Evolutionary conservation across 2,113 vertebrate species (phyloP), one percentile per base, ranked within the genome.

Genomic region (Trichomycterus rosablanca): DNA sequence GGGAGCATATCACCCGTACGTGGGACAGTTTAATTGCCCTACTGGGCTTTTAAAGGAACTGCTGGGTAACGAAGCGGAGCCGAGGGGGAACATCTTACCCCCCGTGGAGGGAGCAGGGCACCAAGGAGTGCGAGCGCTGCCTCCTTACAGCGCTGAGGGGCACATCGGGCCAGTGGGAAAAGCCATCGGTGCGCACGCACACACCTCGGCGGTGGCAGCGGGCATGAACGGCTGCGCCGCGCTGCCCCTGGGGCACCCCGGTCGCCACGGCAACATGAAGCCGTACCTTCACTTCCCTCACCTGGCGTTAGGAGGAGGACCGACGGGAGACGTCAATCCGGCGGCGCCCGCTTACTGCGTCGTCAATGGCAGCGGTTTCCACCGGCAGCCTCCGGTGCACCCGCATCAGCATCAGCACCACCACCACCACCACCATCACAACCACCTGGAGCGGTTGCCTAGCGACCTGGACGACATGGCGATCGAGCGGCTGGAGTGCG

Each of bases 401-500:
- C 68, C 37, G 18, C 73, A 66, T 40, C 62, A 45, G 9, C 75
- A 73, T 16, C 59, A 70, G 24, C 74, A 76, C 35, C 90, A 58
- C 16, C 58, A 57, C 8, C 68, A 44, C 23, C 73, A 66, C 35
- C 62, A 45, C 15, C 72, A 73, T 20, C 59, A 70, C 30, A 75
- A 76, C 35, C 90, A 92, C 77, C 93, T 92, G 74, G 96, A 98
- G 79, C 89, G 89, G 79, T 90, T 98, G 71, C 96, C 96, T 11
- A 98, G 96, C 67, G 96, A 98, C 87, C 89, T 99, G 84, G 95
- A 99, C 19, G 94, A 91, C 79, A 86, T 99, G 91, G 87, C 92
- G 39, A 89, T 98, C n/a, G 95, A 99, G 78, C 88, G 88, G 73
- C 85, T 98, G 76, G 96, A 98, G 77, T 97, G 94, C 60, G 95